Evolutionary conservation across 2,888 invertebrate genomes (phyloP), one percentile per base, ranked within the genome.

Genomic region (Rhamphomyia laevipes): DNA sequence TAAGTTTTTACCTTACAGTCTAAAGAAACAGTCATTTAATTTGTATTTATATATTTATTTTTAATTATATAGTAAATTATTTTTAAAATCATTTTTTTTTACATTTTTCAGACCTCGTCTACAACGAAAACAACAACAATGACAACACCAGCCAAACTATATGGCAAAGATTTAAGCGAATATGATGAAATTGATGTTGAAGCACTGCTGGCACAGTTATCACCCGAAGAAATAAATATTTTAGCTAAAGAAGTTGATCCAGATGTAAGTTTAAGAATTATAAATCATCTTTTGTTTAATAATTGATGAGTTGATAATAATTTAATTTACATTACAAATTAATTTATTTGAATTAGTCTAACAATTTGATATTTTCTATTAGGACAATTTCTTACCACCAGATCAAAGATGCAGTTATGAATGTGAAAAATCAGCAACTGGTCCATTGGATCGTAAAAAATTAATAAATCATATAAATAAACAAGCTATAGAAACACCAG

Each of bases 201-300:
- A 68, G 91, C 92, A 61, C 77, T 99, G 53, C 76, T 99, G 62
- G 79, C 89, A 49, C 93, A 96, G 70, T 78, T 99, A 56, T 86
- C 93, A 51, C 83, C 89, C 46, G 96, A 95, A 68, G 97, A 99
- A 76, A 84, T 99, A 59, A 93, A 91, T 64, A 89, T 96, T 72
- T 77, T 99, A 63, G 94, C 96, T 63, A 93, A 93, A 76, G 96
- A 99, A 79, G 95, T 96, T 60, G 99, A 99, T 77, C 99, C 99
- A 57, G 99, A 99, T 78, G 96, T 96, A 75, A 89, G 90, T 83
- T 43, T 12, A 21, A 21, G 21, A 21, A 4, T 21, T 21, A 21
- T 21, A 21, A 21, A 21, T 21, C 21, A 21, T n/a, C n/a, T n/a
- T n/a, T n/a, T n/a, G n/a, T n/a, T n/a, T n/a, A n/a, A n/a, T n/a